Base-by-base conservation (phyloP, 2,797 vertebrate genomes). In the Hipposideros larvatus region DNA sequence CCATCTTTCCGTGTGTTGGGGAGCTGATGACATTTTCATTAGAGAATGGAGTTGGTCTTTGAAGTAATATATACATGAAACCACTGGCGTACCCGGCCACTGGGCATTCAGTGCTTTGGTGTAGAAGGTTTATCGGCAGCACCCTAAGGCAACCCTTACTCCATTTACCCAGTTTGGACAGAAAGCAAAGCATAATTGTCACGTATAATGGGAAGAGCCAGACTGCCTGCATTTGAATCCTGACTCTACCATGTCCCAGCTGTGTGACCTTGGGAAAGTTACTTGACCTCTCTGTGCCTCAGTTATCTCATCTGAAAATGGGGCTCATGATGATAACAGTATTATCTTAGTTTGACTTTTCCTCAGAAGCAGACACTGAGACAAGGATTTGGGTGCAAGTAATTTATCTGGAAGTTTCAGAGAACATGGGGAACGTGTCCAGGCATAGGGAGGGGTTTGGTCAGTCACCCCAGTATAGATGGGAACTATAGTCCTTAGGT, bases 21-120 rank as follows among this genome's bases (percentile, higher is more conserved):
- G 41, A 96, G 96, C 82, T 94, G 89, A 74, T 96, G 91, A 79
- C 74, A 41, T 95, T 97, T 96, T 97, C 93, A 75, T 96, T 98
- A 96, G 55, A 97, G 97, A 57, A 37, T 7, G 0, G 68, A 75
- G 34, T 68, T 83, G 71, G 0, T 82, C 91, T 96, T 82, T 46
- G 26, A 7, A 8, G 19, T 90, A 57, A 18, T 55, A 59, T 46
- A 21, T 53, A 59, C 48, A 21, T 53, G 77, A 68, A 93, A 90
- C 91, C 68, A 6, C n/a, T 79, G 61, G 41, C 91, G 61, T 19
- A 5, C 37, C 0, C 2, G 61, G 96, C 51, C 71, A 73, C 61
- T 78, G 95, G 94, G 97, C 97, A 95, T 63, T 55, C 59, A n/a
- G 90, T 93, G 21, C 7, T 85, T 87, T 28, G 15, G 16, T 28